Conservation (phyloP, 2,888 invertebrate species). For the Diaphora mendica region DNA sequence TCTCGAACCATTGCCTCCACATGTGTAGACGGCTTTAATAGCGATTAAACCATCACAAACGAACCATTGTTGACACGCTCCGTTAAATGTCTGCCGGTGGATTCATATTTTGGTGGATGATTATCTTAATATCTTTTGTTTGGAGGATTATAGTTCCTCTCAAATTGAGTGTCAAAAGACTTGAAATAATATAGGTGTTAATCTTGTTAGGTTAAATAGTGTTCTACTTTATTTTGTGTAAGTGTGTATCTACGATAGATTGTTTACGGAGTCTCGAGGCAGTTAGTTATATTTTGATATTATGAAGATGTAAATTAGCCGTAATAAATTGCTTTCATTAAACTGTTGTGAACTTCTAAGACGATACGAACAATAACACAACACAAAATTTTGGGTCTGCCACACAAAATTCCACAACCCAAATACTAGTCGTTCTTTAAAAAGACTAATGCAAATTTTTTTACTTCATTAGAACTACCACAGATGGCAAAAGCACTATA, state of each 20-base stretch:
- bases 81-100: constrained; percentile 34
- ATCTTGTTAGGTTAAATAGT: neutral
- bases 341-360: too few species aligned
- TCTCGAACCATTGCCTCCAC: constrained; percentile 78
- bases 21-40: constrained; percentile 79
- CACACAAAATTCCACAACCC: too few species aligned
- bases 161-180: neutral
- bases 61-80: constrained; percentile 61
- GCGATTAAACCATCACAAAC: constrained; percentile 79
- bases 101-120: constrained; percentile 30
- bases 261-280: neutral
- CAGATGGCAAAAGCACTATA: neutral
- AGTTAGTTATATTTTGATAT: neutral
- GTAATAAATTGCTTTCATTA: too few species aligned
- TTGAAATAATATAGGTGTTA: neutral
- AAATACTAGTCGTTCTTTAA: too few species aligned
- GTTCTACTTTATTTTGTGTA: neutral
- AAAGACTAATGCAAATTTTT: too few species aligned
- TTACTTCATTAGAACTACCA: too few species aligned
- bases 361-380: too few species aligned
- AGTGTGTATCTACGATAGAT: neutral
- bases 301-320: neutral
- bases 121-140: constrained; percentile 23
- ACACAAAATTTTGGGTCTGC: too few species aligned
- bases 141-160: constrained; percentile 11